Conservation (phyloP, 2,888 invertebrate species). For the Zhuqinia jingwanae region DNA sequence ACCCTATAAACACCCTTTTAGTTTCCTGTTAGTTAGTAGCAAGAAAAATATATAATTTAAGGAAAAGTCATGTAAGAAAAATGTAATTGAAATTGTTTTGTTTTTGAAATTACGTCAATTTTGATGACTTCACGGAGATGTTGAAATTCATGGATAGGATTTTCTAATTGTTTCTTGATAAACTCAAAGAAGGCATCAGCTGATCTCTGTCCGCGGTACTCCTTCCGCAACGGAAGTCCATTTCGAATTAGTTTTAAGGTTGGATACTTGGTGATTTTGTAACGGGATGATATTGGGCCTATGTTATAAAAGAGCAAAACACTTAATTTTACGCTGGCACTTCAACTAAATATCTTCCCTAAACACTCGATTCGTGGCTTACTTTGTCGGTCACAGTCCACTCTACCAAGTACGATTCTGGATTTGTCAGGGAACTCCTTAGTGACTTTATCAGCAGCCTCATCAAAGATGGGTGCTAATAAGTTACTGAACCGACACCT, state of each 20-base stretch:
- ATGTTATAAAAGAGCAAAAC: constrained; percentile 58
- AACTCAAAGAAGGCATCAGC: constrained; percentile 94
- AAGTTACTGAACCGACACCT: constrained; percentile 97
- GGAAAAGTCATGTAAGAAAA: no score
- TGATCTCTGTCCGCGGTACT: constrained; percentile 94
- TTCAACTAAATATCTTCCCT: no score
- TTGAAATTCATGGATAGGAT: constrained; percentile 90
- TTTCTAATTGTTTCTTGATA: constrained; percentile 93
- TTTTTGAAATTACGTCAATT: constrained; percentile 84
- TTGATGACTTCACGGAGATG: constrained; percentile 87
- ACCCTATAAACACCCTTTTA: constrained; percentile 92
- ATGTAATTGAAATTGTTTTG: no score
- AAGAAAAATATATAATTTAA: not conserved
- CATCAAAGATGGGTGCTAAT: constrained; percentile 97
- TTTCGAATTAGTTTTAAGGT: constrained; percentile 97
- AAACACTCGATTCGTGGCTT: no score
- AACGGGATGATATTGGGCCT: constrained; percentile 91
- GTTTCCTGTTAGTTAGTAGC: constrained; percentile 81
- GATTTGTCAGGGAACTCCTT: constrained; percentile 86
- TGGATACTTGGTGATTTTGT: constrained; percentile 99
- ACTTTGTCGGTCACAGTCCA: constrained; percentile 97
- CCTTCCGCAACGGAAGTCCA: constrained; percentile 93
- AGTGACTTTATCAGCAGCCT: constrained; percentile 93
- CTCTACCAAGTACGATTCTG: constrained; percentile 95
- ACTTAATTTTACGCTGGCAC: no score